Base-by-base conservation (phyloP, 2,797 vertebrate species). In the Thunnus albacares region DNA sequence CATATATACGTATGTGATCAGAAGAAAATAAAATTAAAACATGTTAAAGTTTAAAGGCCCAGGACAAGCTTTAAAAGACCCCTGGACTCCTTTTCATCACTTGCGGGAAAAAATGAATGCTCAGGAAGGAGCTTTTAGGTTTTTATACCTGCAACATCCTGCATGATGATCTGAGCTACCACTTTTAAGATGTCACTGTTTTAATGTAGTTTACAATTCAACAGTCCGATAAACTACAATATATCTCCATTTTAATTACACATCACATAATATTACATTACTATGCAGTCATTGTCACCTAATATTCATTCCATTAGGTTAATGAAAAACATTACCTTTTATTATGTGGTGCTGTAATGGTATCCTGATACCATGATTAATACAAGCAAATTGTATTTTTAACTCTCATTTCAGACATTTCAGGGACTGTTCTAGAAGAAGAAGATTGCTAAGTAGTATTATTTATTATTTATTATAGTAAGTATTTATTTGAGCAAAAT, bases 261-360 rank as follows among this genome's bases (percentile, higher is more conserved):
- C 4, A 52, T 74, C n/a, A 43, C 17, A 14, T 11, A 3, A 22
- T 71, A 28, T 70, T 59, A 33, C 11, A 28, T 70, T 59, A 33
- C 11, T 11, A 22, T 64, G 53, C 12, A 58, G n/a, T 22, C 22
- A 57, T n/a, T 12, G 69, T 45, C 28, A 62, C 17, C 1, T 11
- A 43, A 64, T 73, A 79, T 69, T 62, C 59, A 73, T 52, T 57
- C 5, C 8, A 13, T 57, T 64, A 70, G 49, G 68, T 62, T n/a
- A 61, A 73, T 61, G 2, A 33, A 72, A 64, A 38, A 22, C 18
- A 65, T 20, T 0, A 17, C 35, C 5, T 66, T 66, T 58, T 24
- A 41, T 72, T 33, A 53, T 49, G 26, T 17, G 35, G 22, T 58
- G 24, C 24, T 24, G 24, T 24, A 24, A 24, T 24, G 6, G 26